phyloP scores from a whole-genome alignment of 2,113 vertebrate species.

The Thinocorus orbignyianus region DNA sequence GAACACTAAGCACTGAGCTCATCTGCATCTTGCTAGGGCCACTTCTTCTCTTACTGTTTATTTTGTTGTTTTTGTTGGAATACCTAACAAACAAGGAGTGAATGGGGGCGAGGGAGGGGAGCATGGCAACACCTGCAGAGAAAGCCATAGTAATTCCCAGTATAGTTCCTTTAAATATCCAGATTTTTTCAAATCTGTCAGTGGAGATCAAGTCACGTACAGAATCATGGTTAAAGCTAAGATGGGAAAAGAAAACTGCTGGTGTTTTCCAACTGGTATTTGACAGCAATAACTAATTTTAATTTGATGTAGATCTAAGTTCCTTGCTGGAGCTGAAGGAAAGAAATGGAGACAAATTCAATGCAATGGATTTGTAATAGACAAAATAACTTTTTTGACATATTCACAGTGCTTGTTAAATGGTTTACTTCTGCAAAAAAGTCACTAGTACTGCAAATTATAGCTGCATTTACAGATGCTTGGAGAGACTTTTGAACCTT shows the following conservation, averaged over 20 bases:
- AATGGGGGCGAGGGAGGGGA: not conserved
- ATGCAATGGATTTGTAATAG: not conserved
- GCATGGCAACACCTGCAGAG: not conserved
- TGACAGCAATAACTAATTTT: not conserved
- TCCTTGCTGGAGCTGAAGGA: not conserved
- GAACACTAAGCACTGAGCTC: constrained; percentile 24
- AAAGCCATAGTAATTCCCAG: not conserved
- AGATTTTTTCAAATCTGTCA: constrained; percentile 28
- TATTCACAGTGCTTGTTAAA: not conserved
- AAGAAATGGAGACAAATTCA: constrained; percentile 20
- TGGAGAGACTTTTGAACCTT: constrained; percentile 23
- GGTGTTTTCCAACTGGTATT: not conserved
- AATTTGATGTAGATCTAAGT: not conserved
- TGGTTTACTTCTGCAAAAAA: not conserved
- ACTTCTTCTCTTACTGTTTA: not conserved
- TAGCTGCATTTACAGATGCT: not conserved
- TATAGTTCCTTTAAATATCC: not conserved
- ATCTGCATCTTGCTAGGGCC: constrained; percentile 16
- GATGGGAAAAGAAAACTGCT: not conserved
- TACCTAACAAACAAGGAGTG: not conserved
- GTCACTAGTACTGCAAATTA: not conserved
- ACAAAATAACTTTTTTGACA: not conserved
- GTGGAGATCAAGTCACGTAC: not conserved
- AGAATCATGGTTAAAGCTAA: not conserved
- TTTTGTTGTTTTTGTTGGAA: not conserved